Evolutionary conservation across 2,113 vertebrate genomes (phyloP).

Genomic region (Onychostoma macrolepis): DNA sequence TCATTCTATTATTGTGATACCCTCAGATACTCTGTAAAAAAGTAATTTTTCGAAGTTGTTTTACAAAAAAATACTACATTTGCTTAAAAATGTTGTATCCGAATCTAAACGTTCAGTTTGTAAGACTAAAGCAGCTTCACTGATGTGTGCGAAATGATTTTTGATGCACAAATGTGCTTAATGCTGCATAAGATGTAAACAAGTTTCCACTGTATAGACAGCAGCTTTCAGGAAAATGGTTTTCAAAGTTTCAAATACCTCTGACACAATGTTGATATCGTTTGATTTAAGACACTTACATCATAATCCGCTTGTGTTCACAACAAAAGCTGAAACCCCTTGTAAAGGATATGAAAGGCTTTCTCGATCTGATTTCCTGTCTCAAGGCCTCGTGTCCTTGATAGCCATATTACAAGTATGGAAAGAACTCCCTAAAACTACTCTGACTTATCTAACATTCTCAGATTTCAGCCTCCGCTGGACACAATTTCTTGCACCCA

Average conservation of each 20-base stretch:
- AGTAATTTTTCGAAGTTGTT: not conserved
- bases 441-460: slow-evolving; percentile 64
- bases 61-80: not conserved
- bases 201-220: not conserved
- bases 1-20: not conserved
- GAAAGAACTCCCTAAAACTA: slow-evolving; percentile 52
- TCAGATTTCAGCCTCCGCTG: slow-evolving; percentile 66
- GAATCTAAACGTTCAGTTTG: not conserved
- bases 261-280: slow-evolving; percentile 42
- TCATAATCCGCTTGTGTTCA: slow-evolving; percentile 26
- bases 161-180: not conserved
- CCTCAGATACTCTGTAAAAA: not conserved
- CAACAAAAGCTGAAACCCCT: slow-evolving; percentile 30
- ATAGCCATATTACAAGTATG: slow-evolving; percentile 40
- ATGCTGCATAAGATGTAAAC: not conserved
- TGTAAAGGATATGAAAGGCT: slow-evolving; percentile 11
- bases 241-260: slow-evolving; percentile 25
- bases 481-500: slow-evolving; percentile 69
- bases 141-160: not conserved
- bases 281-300: slow-evolving; percentile 17
- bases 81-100: not conserved
- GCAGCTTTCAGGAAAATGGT: not conserved
- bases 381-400: slow-evolving; percentile 57
- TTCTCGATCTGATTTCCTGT: not conserved
- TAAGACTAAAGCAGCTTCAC: not conserved